These are phyloP conservation scores for Psophia crepitans DNA, from an alignment of 2,113 vertebrate species.

Conservation along the genomic window DNA sequence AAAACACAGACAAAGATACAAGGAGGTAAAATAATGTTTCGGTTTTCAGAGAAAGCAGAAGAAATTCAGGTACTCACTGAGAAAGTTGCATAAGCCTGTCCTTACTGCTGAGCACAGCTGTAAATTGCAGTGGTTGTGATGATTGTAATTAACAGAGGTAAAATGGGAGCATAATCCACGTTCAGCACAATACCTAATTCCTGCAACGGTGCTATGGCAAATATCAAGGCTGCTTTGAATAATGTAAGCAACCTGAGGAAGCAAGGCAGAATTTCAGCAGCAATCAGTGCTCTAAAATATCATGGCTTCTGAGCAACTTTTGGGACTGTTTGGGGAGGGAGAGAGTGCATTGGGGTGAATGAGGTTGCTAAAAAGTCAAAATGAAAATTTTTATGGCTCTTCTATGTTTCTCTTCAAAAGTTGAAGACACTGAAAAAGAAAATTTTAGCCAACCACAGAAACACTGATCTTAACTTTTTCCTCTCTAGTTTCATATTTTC, in stretches of 20 bases:
- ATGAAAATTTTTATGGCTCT: not conserved
- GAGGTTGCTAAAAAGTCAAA: not conserved
- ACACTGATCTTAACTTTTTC: not conserved
- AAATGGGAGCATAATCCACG: not conserved
- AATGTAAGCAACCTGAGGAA: not conserved
- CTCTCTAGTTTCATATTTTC: not conserved
- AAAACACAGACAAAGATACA: not conserved
- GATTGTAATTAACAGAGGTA: not conserved
- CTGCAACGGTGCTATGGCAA: not conserved
- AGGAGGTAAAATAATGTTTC: not conserved
- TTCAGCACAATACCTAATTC: not conserved
- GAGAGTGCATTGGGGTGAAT: not conserved
- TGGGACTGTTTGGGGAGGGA: not conserved
- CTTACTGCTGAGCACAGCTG: not conserved
- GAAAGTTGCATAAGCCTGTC: not conserved
- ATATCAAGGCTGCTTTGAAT: not conserved
- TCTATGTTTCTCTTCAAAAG: not conserved
- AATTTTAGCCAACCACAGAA: not conserved
- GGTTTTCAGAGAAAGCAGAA: not conserved
- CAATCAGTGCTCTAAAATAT: not conserved
- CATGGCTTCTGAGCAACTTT: not conserved
- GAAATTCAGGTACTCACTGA: not conserved
- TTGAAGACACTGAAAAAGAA: not conserved
- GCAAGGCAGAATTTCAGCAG: not conserved
- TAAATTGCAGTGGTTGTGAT: not conserved